phyloP scores from a whole-genome alignment of 1,140 invertebrate species.

The Reticulitermes speratus region DNA sequence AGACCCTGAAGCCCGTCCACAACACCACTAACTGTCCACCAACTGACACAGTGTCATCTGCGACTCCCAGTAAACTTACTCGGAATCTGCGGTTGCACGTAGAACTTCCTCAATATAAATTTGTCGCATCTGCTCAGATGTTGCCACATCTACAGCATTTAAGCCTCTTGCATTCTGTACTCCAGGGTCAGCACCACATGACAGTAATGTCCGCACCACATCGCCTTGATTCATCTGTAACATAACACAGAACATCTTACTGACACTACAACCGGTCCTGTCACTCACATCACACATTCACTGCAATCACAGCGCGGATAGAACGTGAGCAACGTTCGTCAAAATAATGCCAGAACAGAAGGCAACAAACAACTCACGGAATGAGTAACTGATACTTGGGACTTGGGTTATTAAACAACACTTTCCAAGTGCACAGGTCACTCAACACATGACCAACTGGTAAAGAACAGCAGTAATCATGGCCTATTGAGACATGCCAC shows the following conservation, averaged over 20 bases:
- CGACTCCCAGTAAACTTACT: slow-evolving; percentile 47
- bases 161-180: slow-evolving; percentile 56
- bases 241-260: slow-evolving; percentile 31
- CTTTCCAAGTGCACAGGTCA: too few species aligned
- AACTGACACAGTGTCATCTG: too few species aligned
- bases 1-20: too few species aligned
- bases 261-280: not conserved
- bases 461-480: too few species aligned
- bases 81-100: slow-evolving; percentile 61
- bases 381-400: too few species aligned
- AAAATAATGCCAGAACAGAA: not conserved
- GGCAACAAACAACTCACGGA: too few species aligned
- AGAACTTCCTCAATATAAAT: slow-evolving; percentile 64
- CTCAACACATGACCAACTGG: too few species aligned
- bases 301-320: not conserved
- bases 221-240: slow-evolving; percentile 57
- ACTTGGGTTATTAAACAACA: too few species aligned
- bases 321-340: not conserved
- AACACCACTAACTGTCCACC: too few species aligned
- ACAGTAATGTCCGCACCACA: slow-evolving; percentile 59
- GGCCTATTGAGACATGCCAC: too few species aligned
- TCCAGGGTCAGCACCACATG: slow-evolving; percentile 59
- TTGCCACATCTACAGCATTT: slow-evolving; percentile 57
- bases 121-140: slow-evolving; percentile 53
- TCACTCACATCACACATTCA: not conserved